Evolutionary conservation across 2,113 vertebrate species (phyloP), one percentile per base, ranked within the genome.

Genomic region (Mastomys coucha): DNA sequence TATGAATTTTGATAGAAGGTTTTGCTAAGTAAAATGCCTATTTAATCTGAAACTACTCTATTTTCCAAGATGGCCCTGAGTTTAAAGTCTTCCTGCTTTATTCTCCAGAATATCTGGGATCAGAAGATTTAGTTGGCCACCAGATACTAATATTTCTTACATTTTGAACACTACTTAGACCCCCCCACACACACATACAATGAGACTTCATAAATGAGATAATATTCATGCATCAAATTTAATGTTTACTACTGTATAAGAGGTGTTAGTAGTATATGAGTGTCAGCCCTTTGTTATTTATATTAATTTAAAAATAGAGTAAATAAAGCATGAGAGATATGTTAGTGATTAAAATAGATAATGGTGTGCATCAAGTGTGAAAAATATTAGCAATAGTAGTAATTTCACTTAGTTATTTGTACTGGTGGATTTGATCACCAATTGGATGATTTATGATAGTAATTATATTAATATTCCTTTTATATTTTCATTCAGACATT

Each of bases 281-380:
- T 36, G 17, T 20, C 10, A 42, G 26, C 7, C 72, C 85, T 87
- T 53, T 96, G n/a, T 45, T 91, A 85, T 84, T 93, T 93, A 87
- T 73, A 78, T 42, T 95, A 65, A 88, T 69, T 88, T 92, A 88
- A 96, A 94, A 90, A 93, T 86, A 91, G 91, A 96, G 49, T 93
- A 89, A 95, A 80, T 75, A 88, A 89, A 95, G 16, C 42, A 76
- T 20, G 58, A 39, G 33, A 90, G 45, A 97, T 95, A 77, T 80
- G 24, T 88, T 91, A 80, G 20, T 87, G 42, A 90, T 77, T 97
- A 65, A 96, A 94, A 80, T 69, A 93, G 70, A 91, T 81, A 95
- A 90, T 91, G 11, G 42, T 93, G 12, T 91, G 70, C 56, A 94
- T 88, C 56, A 88, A 88, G 28, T 69, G n/a, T 85, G 45, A 9